These are phyloP conservation scores for Calidris pugnax DNA, from an alignment of 2,113 vertebrate species.

Conservation along the genomic window DNA sequence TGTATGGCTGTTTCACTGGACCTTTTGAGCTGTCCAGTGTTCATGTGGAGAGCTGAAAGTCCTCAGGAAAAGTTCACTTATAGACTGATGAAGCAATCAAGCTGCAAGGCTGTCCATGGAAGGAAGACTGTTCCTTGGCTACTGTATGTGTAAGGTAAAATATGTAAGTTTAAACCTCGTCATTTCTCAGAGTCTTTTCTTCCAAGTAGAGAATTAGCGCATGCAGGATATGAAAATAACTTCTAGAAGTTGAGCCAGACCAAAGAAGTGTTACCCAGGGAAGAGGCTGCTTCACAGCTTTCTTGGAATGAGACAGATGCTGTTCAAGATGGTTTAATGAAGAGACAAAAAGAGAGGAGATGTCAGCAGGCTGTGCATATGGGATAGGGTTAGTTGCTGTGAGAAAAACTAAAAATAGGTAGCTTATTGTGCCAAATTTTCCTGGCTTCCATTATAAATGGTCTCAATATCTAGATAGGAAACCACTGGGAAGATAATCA, in stretches of 20 bases:
- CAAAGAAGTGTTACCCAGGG: constrained; percentile 11
- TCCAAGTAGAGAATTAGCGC: neutral
- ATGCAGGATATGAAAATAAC: constrained; percentile 15
- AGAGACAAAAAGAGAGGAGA: neutral
- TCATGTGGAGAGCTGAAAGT: neutral
- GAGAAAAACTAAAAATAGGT: constrained; percentile 45
- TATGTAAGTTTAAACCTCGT: neutral
- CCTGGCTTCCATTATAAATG: neutral
- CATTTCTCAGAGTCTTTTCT: neutral
- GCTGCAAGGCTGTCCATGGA: neutral
- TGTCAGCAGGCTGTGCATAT: constrained; percentile 13
- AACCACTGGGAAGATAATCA: neutral
- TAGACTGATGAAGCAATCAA: neutral
- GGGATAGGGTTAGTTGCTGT: constrained; percentile 1
- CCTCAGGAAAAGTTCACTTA: neutral
- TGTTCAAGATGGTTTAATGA: constrained; percentile 30
- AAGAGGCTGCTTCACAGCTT: constrained; percentile 22
- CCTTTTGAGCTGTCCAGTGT: neutral
- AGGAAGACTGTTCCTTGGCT: neutral
- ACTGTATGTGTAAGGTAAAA: neutral
- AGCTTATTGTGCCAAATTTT: neutral
- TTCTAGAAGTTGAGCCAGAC: neutral
- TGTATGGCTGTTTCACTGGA: neutral
- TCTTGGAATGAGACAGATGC: constrained; percentile 36
- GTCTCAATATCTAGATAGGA: neutral